Percentiles rank a stretch among this genome's conserved stretches.
These are phyloP conservation scores for Pseudorhiza aurosa DNA, from an alignment of 30 jellyfish, hydroid and myxozoan genomes.

Conservation along the genomic window DNA sequence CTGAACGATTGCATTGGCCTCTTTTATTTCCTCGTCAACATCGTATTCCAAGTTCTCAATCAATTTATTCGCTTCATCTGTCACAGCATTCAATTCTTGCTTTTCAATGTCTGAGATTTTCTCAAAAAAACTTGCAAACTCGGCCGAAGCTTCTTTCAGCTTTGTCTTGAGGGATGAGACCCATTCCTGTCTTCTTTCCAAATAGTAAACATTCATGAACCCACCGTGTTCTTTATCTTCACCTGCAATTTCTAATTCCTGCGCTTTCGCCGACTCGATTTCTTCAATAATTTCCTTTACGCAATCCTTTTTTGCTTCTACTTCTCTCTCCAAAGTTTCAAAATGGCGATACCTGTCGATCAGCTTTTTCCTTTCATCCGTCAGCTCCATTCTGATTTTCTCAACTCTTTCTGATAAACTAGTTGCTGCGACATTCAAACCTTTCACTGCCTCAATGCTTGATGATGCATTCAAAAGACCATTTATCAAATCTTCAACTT, in stretches of 20 bases:
- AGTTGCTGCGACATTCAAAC: not conserved
- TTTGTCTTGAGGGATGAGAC: not conserved
- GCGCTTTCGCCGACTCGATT: not conserved
- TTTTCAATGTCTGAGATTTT: conserved; percentile 12
- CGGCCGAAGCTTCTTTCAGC: not conserved
- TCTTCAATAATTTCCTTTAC: not conserved
- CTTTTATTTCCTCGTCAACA: not conserved
- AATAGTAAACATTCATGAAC: not conserved
- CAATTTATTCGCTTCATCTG: not conserved
- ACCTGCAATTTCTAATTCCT: not conserved
- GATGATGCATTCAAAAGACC: not conserved
- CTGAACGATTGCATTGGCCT: not conserved
- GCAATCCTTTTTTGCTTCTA: not conserved
- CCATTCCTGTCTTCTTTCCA: not conserved
- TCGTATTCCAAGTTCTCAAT: not conserved
- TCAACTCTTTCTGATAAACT: not conserved
- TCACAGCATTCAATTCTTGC: not conserved
- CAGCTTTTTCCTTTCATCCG: not conserved
- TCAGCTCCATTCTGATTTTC: not conserved
- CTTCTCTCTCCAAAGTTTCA: not conserved
- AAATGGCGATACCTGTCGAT: not conserved
- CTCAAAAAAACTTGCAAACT: not conserved
- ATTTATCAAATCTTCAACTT: not conserved
- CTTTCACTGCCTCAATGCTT: not conserved
- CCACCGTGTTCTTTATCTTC: not conserved